A percentile compares a stretch with the other conserved stretches of the same genome.
Evolutionary conservation across 1,140 invertebrate species (phyloP).

Genomic region (Drosophila pallidifrons): DNA sequence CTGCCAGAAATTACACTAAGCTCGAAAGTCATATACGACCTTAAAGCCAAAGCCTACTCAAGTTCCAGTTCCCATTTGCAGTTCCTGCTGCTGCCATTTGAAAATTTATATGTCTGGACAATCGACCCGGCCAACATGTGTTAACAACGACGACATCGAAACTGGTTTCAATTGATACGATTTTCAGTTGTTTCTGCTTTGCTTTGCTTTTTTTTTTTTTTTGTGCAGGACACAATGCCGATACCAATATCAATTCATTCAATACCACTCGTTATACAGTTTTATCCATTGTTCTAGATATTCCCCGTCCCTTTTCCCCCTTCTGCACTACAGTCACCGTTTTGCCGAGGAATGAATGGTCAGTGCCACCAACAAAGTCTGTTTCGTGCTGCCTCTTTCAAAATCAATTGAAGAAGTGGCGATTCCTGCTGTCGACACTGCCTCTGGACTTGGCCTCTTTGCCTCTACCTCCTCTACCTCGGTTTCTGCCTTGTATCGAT

Average conservation of each 20-base stretch:
- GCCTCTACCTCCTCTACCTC: constrained; percentile 17
- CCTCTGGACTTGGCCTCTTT: constrained; percentile 17
- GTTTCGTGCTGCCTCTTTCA: constrained; percentile 42
- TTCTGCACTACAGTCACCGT: constrained; percentile 12
- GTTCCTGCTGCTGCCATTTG: constrained; percentile 30
- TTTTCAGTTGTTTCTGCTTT: constrained; percentile 52
- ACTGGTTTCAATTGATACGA: constrained; percentile 77
- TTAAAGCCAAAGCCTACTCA: constrained; percentile 45
- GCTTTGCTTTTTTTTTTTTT: constrained; percentile 16
- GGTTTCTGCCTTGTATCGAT: constrained; percentile 17
- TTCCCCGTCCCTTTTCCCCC: constrained; percentile 19
- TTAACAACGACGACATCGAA: constrained; percentile 78
- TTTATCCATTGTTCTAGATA: constrained; percentile 64
- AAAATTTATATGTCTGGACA: constrained; percentile 51
- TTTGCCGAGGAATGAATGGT: neutral
- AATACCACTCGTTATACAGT: constrained; percentile 64
- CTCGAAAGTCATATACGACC: neutral
- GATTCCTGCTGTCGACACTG: constrained; percentile 79
- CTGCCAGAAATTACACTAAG: neutral
- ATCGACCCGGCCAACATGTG: constrained; percentile 65
- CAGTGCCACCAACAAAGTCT: constrained; percentile 70
- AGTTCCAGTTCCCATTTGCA: neutral
- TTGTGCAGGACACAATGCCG: constrained; percentile 53
- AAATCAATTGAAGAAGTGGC: constrained; percentile 80
- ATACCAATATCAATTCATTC: constrained; percentile 77